Evolutionary conservation across 1,140 invertebrate species (phyloP).

Genomic region (Calycopis cecrops): DNA sequence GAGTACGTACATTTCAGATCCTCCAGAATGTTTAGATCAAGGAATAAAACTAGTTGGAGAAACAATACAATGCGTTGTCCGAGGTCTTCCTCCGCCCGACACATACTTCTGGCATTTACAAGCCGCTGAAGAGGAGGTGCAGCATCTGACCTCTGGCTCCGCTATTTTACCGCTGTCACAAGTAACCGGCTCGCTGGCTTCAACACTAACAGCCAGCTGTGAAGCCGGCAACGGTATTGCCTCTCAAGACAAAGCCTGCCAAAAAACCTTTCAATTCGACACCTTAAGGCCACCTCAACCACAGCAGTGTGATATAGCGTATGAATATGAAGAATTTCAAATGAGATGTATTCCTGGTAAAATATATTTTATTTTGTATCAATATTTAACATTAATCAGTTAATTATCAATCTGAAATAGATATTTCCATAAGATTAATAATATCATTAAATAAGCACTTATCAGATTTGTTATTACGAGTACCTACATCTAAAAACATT

Average conservation of each 20-base stretch:
- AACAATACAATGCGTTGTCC: constrained; percentile 51
- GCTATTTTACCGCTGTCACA: constrained; percentile 46
- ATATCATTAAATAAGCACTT: too few species aligned
- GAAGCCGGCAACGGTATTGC: constrained; percentile 58
- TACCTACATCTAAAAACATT: too few species aligned
- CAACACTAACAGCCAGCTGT: constrained; percentile 44
- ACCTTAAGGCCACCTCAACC: constrained; percentile 52
- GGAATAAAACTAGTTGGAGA: constrained; percentile 52
- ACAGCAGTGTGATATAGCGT: constrained; percentile 56
- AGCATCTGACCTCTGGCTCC: constrained; percentile 59
- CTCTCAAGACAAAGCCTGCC: constrained; percentile 52
- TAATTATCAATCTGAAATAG: too few species aligned
- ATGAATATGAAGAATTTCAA: constrained; percentile 57
- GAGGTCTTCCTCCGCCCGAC: constrained; percentile 46
- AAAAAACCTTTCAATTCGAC: constrained; percentile 45
- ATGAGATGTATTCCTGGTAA: constrained; percentile 63
- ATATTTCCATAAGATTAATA: too few species aligned
- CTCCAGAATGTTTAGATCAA: constrained; percentile 49
- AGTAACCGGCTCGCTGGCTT: constrained; percentile 47
- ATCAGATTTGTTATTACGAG: too few species aligned
- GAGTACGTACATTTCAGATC: constrained; percentile 35
- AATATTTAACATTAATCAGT: too few species aligned
- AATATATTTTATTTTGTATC: too few species aligned
- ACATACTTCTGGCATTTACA: constrained; percentile 65
- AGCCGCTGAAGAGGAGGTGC: constrained; percentile 46